Percentiles rank a stretch among this genome's conserved stretches.
phyloP scores from a whole-genome alignment of 2,888 invertebrate genomes.

The Odontothrips loti region DNA sequence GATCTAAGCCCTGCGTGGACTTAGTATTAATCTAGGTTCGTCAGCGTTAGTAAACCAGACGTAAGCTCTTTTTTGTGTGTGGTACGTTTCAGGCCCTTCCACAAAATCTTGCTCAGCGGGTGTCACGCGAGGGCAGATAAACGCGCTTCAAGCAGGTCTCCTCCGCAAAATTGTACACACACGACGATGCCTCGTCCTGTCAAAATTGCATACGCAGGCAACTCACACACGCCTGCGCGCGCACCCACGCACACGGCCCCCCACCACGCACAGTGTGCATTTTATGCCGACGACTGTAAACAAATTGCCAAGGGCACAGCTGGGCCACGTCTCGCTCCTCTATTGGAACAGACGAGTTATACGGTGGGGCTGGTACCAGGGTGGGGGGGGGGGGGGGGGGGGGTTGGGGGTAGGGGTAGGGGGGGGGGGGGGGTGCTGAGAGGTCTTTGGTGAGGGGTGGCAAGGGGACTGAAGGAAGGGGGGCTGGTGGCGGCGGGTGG shows the following conservation, averaged over 20 bases:
- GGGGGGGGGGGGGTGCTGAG: background rate
- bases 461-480: background rate
- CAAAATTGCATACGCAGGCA: background rate
- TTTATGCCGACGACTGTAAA: constrained; percentile 19
- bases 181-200: no score
- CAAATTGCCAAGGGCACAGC: constrained; percentile 14
- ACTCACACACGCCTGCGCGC: background rate
- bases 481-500: background rate
- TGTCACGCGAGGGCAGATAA: no score
- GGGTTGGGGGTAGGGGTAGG: background rate
- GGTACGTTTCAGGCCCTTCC: no score
- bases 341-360: constrained; percentile 20
- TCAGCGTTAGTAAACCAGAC: no score
- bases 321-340: background rate
- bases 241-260: background rate
- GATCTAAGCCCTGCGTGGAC: no score
- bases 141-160: no score
- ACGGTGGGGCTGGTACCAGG: background rate
- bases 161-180: no score
- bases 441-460: background rate
- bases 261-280: background rate
- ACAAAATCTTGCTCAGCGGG: no score
- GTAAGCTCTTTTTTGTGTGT: no score
- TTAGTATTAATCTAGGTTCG: no score
- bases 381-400: background rate